Evolutionary conservation across 2,888 invertebrate genomes (phyloP).

Genomic region (Diadegma fenestrale): DNA sequence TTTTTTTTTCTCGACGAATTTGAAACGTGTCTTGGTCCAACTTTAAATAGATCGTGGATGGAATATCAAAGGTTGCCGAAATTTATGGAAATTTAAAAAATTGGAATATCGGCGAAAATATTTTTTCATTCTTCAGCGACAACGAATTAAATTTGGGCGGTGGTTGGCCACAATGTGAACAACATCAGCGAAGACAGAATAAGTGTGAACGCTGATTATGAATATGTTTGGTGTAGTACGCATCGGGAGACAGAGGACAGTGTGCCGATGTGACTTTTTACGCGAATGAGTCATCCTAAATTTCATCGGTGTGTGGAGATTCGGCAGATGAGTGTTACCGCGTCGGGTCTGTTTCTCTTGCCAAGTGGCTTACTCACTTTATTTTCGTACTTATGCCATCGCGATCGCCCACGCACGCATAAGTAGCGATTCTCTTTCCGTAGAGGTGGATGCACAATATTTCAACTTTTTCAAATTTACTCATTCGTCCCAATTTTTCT

Average conservation of each 20-base stretch:
- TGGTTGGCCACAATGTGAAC: neutral
- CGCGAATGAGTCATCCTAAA: slow-evolving; percentile 73
- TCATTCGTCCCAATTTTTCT: neutral
- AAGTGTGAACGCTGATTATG: neutral
- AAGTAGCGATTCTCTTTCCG: slow-evolving; percentile 51
- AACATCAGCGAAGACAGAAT: neutral
- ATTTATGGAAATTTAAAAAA: neutral
- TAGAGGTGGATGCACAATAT: slow-evolving; percentile 36
- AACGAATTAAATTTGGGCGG: neutral
- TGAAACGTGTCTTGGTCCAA: neutral
- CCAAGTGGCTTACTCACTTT: slow-evolving; percentile 73
- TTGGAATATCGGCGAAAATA: neutral
- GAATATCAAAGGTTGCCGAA: neutral
- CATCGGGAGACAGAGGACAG: slow-evolving; percentile 52
- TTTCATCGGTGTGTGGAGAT: slow-evolving; percentile 57
- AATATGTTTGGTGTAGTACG: slow-evolving; percentile 47
- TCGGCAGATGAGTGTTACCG: slow-evolving; percentile 64
- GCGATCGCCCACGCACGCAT: slow-evolving; percentile 67
- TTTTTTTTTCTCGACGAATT: neutral
- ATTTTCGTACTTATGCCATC: slow-evolving; percentile 75
- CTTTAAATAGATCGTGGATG: neutral
- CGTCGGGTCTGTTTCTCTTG: slow-evolving; percentile 64
- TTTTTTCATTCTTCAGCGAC: neutral
- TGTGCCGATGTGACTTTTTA: slow-evolving; percentile 64
- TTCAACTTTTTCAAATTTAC: neutral